phyloP scores from a whole-genome alignment of 2,888 invertebrate species.

The Pollenia amentaria region DNA sequence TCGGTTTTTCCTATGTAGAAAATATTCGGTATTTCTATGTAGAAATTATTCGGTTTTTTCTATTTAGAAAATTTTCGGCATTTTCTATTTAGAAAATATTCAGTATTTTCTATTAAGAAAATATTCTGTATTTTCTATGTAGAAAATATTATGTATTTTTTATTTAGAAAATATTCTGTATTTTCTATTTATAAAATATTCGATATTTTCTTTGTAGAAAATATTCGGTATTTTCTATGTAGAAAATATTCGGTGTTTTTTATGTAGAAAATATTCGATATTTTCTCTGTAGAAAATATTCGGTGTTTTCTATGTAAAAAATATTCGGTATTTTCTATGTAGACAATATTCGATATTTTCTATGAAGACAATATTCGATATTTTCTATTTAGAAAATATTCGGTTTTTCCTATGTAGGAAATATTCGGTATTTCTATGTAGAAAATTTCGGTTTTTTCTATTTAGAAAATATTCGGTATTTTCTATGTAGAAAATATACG shows the following conservation, averaged over 20 bases:
- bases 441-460: constrained; percentile 2
- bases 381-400: constrained; percentile 11
- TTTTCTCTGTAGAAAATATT: constrained; percentile 8
- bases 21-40: not conserved
- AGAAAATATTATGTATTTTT: constrained; percentile 10
- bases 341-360: constrained; percentile 1
- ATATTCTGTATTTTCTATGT: constrained; percentile 6
- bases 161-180: constrained; percentile 2
- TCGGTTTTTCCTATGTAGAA: too few relatives aligned
- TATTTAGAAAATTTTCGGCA: not conserved
- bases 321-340: constrained; percentile 1
- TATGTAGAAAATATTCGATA: not conserved
- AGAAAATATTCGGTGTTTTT: constrained; percentile 16
- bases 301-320: constrained; percentile 13
- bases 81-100: constrained; percentile 10
- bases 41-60: not conserved
- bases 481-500: constrained; percentile 12
- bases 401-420: not conserved
- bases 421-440: not conserved
- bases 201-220: not conserved
- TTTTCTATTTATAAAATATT: constrained; percentile 18
- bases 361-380: not conserved
- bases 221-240: not conserved
- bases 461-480: constrained; percentile 6
- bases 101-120: not conserved